Percentiles rank a stretch among this genome's conserved stretches.
These are phyloP conservation scores for Natator depressus DNA, from an alignment of 2,113 vertebrate species.

Conservation along the genomic window DNA sequence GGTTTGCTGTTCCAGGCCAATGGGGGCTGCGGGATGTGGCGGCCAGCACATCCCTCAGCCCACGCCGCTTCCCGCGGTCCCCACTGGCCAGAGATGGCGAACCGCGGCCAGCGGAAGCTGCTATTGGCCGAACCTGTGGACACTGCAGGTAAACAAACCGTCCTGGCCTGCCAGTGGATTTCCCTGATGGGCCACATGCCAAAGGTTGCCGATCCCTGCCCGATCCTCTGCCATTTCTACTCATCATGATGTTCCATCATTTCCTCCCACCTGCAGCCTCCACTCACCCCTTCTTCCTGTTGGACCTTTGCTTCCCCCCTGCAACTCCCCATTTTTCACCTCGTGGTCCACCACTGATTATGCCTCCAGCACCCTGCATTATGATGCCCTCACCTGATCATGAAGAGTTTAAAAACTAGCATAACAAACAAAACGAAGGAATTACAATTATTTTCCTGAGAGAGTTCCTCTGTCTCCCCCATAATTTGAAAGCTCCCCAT, in stretches of 20 bases:
- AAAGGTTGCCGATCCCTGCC: no score
- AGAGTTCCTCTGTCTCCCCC: neutral
- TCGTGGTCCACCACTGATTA: neutral
- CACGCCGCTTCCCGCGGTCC: no score
- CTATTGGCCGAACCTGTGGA: no score
- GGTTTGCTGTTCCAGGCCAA: no score
- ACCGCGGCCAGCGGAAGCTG: no score
- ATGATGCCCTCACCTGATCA: neutral
- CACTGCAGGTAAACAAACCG: no score
- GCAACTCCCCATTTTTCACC: neutral
- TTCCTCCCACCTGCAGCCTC: neutral
- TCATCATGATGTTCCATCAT: neutral
- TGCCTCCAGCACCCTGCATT: neutral
- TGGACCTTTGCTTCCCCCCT: neutral
- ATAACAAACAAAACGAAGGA: neutral
- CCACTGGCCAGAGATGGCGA: no score
- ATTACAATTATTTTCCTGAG: neutral
- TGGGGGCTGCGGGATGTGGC: no score
- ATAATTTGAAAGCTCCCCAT: neutral
- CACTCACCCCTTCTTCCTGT: neutral
- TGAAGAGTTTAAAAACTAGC: neutral
- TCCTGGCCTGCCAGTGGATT: no score
- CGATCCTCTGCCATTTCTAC: neutral
- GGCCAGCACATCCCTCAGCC: no score
- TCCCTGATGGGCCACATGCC: no score